Percentiles rank a stretch among this genome's conserved stretches.
These are phyloP conservation scores for Himalopsyche kuldschensis DNA, from an alignment of 2,888 invertebrate genomes.

Conservation along the genomic window DNA sequence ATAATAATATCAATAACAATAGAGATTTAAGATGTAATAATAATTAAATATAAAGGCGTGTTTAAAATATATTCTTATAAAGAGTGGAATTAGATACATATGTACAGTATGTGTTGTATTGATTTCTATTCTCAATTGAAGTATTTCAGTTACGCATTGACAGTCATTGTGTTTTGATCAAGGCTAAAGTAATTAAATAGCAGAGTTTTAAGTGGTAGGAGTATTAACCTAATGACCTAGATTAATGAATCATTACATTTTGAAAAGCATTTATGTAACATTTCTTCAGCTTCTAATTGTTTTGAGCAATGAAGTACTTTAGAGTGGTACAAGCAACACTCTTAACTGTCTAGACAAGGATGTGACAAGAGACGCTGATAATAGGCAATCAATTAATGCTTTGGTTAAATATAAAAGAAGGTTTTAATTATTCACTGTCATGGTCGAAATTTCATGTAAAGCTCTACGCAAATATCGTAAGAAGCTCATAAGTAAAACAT, in stretches of 20 bases:
- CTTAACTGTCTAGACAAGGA: no score
- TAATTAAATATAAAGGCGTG: neutral
- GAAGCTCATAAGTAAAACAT: neutral
- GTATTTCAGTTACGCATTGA: neutral
- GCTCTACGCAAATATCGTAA: neutral
- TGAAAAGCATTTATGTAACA: no score
- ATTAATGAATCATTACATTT: no score
- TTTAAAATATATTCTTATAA: neutral
- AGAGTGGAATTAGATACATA: neutral
- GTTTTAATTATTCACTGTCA: neutral
- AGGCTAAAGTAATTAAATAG: neutral
- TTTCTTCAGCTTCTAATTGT: no score
- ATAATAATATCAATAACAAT: neutral
- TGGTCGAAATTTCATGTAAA: neutral
- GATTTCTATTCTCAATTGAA: neutral
- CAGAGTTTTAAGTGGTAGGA: neutral
- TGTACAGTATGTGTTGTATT: neutral
- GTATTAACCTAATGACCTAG: no score
- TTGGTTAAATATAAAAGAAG: no score
- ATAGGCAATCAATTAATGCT: no score
- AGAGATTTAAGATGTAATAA: neutral
- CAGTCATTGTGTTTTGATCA: neutral
- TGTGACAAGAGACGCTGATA: no score
- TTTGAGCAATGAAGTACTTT: no score
- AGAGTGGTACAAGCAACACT: no score